Conservation (phyloP, 2,888 invertebrate genomes). For the Syritta pipiens region DNA sequence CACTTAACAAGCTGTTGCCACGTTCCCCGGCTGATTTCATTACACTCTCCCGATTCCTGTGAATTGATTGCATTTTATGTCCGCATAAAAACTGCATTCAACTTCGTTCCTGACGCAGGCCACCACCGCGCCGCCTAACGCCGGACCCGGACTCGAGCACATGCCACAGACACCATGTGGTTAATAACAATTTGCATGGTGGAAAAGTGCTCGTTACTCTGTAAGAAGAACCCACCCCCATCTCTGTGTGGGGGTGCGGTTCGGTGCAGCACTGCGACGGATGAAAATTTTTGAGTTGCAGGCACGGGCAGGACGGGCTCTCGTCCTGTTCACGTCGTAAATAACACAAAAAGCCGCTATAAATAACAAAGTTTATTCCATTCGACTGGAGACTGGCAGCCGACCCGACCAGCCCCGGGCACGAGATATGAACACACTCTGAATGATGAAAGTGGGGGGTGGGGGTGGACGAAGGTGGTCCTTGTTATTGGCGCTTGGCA, state of each 20-base stretch:
- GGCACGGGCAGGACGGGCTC: neutral
- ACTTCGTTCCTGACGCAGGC: neutral
- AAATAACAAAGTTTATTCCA: conserved; percentile 48
- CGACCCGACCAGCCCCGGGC: too few species aligned
- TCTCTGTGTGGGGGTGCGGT: neutral
- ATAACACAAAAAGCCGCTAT: conserved; percentile 36
- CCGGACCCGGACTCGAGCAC: neutral
- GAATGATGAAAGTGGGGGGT: neutral
- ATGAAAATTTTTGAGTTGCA: conserved; percentile 1
- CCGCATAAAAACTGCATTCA: conserved; percentile 21
- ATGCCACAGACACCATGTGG: conserved; percentile 25
- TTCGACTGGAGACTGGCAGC: conserved; percentile 13
- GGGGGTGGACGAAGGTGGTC: too few species aligned
- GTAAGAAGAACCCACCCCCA: neutral
- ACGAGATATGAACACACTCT: conserved; percentile 7
- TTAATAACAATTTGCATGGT: conserved; percentile 45
- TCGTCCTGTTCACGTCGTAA: conserved; percentile 25
- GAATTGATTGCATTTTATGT: conserved; percentile 42
- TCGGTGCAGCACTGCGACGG: conserved; percentile 2
- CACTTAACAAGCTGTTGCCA: conserved; percentile 43
- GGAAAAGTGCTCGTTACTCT: conserved; percentile 12
- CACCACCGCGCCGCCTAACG: neutral
- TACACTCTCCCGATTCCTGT: conserved; percentile 29
- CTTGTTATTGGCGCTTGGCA: too few species aligned
- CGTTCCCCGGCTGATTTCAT: conserved; percentile 18